Evolutionary conservation across 2,797 vertebrate genomes (phyloP).

Genomic region (Catamblyrhynchus diadema): DNA sequence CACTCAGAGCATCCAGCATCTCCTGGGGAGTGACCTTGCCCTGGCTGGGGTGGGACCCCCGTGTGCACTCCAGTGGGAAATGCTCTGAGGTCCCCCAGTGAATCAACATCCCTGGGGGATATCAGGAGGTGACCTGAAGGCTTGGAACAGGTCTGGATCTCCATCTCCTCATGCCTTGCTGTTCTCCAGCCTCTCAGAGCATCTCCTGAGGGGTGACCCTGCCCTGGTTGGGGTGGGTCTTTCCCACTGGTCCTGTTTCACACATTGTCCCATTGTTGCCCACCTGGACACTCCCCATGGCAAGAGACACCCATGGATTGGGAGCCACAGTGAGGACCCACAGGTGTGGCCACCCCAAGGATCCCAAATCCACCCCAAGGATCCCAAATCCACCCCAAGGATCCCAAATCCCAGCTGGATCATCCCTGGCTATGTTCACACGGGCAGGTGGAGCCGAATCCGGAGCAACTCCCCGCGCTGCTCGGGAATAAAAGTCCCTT

Average conservation of each 20-base stretch:
- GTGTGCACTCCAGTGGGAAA: no score
- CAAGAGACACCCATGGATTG: no score
- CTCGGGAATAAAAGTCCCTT: slow-evolving; percentile 63
- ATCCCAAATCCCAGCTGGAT: background rate
- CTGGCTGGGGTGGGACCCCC: no score
- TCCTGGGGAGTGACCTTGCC: no score
- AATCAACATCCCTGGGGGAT: no score
- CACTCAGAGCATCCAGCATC: no score
- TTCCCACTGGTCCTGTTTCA: no score
- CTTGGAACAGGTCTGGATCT: background rate
- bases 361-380: background rate
- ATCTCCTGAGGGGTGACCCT: background rate
- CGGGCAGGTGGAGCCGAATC: slow-evolving; percentile 25
- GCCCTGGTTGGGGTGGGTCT: no score
- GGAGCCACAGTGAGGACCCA: background rate
- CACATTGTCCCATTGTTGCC: no score
- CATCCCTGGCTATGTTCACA: background rate
- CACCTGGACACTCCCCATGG: no score
- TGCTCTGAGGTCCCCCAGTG: no score
- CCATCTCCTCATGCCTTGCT: accelerated
- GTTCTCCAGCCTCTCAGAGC: background rate
- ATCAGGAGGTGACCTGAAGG: background rate
- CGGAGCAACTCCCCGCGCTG: background rate
- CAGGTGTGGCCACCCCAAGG: background rate
- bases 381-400: background rate